Evolutionary conservation across 2,797 vertebrate species (phyloP), one percentile per base, ranked within the genome.

Genomic region (Sebastes flavidus): DNA sequence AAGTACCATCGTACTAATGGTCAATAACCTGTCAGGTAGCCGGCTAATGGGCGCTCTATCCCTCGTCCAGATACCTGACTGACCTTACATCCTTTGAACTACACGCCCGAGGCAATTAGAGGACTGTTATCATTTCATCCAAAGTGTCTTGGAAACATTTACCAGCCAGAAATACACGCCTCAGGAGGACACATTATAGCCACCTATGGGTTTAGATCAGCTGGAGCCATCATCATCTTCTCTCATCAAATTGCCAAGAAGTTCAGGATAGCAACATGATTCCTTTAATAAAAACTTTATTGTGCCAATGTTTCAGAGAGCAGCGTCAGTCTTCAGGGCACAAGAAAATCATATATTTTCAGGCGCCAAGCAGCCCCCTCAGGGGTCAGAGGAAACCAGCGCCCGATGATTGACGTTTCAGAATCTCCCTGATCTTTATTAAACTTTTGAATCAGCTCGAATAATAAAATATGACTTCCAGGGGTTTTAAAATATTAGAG

Each of bases 11-110:
- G 1, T 25, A 12, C 81, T 91, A 92, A 90, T 88, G 86, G 86
- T 87, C 86, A 80, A 83, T 81, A 78, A 42, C 32, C 82, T 83
- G 90, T 80, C 91, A 89, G 86, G 46, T 55, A 10, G 65, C 25
- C 38, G 1, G 66, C 72, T 89, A 90, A 93, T 89, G 69, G 82
- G 59, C 34, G 29, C 56, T 85, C 66, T 20, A 68, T 58, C 52
- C 66, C 63, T 78, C 11, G 1, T 67, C 13, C 10, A 65, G 34
- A 66, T 68, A 79, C 84, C 72, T 42, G 58, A 13, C 58, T 91
- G 88, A 88, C 87, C 73, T 83, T 80, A 76, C 58, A 75, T 20
- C 22, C 54, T 73, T 54, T 54, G 60, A 80, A 65, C 25, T 30
- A 80, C 71, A 88, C 0, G 65, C 30, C 75, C 11, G 27, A 70